Evolutionary conservation across 2,797 vertebrate species (phyloP), one percentile per base, ranked within the genome.

Genomic region (Xerus rutilus): DNA sequence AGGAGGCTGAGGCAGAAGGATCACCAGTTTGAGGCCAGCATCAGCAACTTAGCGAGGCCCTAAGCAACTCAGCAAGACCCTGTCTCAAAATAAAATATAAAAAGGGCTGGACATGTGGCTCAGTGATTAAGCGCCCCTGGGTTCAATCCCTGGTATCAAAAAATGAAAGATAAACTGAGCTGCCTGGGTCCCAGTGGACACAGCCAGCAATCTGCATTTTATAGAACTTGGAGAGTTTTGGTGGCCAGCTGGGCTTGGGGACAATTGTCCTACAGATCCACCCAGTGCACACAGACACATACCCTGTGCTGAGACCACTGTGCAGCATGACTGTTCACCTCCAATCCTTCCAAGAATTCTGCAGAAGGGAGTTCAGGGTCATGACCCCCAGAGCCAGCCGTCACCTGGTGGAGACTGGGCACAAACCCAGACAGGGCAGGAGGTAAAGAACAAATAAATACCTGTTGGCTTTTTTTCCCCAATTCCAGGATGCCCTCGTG

Each of bases 401-500:
- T 64, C 93, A 78, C 76, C 69, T 73, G 30, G 30, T n/a, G 3
- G 72, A 72, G 39, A 86, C 59, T 10, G 32, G 84, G 67, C 54
- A 82, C 11, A 64, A 86, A 45, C 28, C 81, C 62, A 35, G 18
- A 72, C 23, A 82, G 69, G 52, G 18, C 57, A 59, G 35, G 30
- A 91, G 21, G 49, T 57, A 32, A 52, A 69, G 78, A 65, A 35
- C 25, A 9, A 65, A 69, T 12, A 2, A 18, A 47, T 5, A 23
- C n/a, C 52, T 17, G 13, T 17, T 93, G 64, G 72, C 79, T 86
- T 81, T 89, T 70, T 59, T 69, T 54, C 54, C 96, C 69, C 39
- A 25, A 62, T 87, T 93, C 47, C 94, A 98, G 97, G 94, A 84
- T 0, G 23, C 64, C 35, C 59, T 98, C 10, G 43, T 96, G 93